Evolutionary conservation across 2,797 vertebrate genomes (phyloP).

Genomic region (Chrysolophus pictus): DNA sequence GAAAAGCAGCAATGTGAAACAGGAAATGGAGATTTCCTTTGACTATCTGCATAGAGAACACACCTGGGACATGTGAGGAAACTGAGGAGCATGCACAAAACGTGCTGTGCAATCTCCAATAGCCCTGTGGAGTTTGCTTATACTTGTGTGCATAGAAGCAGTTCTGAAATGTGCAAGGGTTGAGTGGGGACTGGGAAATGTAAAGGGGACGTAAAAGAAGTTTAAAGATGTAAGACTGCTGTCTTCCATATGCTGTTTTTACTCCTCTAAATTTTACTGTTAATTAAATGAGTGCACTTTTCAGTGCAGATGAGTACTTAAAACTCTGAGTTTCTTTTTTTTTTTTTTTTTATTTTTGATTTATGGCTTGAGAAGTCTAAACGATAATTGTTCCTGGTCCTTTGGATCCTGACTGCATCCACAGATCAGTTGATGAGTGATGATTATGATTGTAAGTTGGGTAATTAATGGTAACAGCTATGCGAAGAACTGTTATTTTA

Average conservation of each 20-base stretch:
- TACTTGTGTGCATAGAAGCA: not conserved
- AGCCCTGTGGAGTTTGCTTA: not conserved
- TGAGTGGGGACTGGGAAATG: not conserved
- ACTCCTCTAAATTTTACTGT: not conserved
- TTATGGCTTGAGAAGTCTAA: not conserved
- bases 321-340: not conserved
- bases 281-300: not conserved
- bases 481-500: not conserved
- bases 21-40: not conserved
- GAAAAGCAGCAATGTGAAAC: not conserved
- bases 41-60: not conserved
- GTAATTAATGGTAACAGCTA: not conserved
- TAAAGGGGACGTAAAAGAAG: not conserved
- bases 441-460: not conserved
- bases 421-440: not conserved
- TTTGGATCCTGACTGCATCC: not conserved
- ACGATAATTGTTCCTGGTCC: not conserved
- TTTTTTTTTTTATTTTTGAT: not conserved
- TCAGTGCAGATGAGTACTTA: not conserved
- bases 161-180: not conserved
- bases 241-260: not conserved
- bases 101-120: fast-evolving
- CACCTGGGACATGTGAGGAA: not conserved
- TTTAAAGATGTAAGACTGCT: not conserved
- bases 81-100: not conserved